Evolutionary conservation across 2,113 vertebrate species (phyloP), one percentile per base, ranked within the genome.

Genomic region (Tupaia chinensis): DNA sequence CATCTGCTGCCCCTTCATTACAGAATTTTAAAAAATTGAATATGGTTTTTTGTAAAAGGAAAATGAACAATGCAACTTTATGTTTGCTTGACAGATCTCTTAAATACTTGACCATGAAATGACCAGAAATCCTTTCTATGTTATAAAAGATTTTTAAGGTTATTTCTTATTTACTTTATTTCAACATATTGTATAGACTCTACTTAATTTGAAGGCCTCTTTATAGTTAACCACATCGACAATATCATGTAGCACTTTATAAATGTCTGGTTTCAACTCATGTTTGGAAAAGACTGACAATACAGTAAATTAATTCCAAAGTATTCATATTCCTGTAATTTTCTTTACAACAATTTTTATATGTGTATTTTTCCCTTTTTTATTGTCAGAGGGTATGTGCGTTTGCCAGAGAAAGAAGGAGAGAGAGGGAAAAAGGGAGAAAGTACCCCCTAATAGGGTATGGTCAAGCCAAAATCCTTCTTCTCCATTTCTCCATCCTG

Each of bases 261-360:
- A 19, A 44, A 85, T 68, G 54, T 91, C 63, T 56, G 12, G 20
- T 76, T 91, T 94, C 68, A 88, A 60, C 6, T 66, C 65, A 10
- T 20, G 1, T 74, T 13, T 20, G 27, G 9, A 63, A 92, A 87
- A 77, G 16, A 34, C 7, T 32, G 7, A 68, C 60, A 22, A 85
- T 66, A 58, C 1, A 65, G 60, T 87, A 17, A 66, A 68, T 81
- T 78, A 86, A 69, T 96, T 95, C 76, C 9, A 97, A 83, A 87
- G 17, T 74, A 4, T 2, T 90, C 20, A 27, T 60, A 32, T 2
- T 58, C 29, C 54, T 90, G 14, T 32, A 56, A 32, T 80, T 87
- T 96, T 84, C 68, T 70, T 19, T 15, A 22, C 27, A 34, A 53
- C 0, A n/a, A 60, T 58, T 79, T 77, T 92, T 44, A 44, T 44